phyloP scores from a whole-genome alignment of 1,140 invertebrate species.

The Eriocheir sinensis region DNA sequence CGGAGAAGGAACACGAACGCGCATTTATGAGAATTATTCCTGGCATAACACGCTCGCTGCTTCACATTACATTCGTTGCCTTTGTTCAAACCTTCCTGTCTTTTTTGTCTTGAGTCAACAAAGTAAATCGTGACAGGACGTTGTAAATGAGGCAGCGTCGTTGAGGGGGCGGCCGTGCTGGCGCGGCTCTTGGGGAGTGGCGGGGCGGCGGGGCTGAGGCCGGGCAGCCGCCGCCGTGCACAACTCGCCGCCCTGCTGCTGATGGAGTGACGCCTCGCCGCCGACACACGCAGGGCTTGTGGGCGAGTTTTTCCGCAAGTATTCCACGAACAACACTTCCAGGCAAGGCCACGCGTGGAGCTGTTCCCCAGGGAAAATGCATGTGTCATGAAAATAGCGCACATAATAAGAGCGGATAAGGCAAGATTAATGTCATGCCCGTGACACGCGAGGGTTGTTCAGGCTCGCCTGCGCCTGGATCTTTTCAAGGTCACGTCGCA shows the following conservation, averaged over 20 bases:
- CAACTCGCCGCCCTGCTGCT: neutral
- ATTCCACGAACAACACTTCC: neutral
- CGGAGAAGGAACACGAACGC: no score
- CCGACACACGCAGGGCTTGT: neutral
- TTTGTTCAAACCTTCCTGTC: neutral
- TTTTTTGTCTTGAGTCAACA: neutral
- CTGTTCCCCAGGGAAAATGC: neutral
- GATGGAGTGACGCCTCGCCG: neutral
- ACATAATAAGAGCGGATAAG: constrained; percentile 6
- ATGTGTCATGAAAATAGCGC: constrained; percentile 24
- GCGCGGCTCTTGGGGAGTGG: neutral
- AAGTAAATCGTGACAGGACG: neutral
- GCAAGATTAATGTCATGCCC: neutral
- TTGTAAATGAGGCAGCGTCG: neutral
- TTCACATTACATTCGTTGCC: no score
- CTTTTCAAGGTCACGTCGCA: neutral
- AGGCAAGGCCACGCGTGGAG: neutral
- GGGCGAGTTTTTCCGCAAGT: neutral
- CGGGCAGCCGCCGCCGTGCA: neutral
- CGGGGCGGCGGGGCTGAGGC: neutral
- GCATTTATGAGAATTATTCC: no score
- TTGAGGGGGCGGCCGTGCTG: no score
- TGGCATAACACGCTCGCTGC: no score
- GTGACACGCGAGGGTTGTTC: neutral
- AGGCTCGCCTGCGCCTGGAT: neutral